Evolutionary conservation across 1,140 invertebrate genomes (phyloP).

Genomic region (Zophobas morio): DNA sequence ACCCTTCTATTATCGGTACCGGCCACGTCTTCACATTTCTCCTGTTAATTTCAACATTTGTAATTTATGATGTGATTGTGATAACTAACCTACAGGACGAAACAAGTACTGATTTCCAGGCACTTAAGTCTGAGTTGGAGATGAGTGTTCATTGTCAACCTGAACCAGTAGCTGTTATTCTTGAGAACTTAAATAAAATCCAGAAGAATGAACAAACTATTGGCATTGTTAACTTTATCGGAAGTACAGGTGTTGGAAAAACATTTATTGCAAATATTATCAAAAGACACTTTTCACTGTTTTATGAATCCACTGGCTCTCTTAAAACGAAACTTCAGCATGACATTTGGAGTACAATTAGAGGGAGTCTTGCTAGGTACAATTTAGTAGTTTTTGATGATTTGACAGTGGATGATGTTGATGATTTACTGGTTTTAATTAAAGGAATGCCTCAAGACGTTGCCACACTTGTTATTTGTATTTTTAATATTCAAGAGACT

Average conservation of each 20-base stretch:
- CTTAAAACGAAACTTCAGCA: not conserved
- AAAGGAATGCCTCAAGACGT: constrained; percentile 14
- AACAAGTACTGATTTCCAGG: not conserved
- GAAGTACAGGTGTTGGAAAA: constrained; percentile 38
- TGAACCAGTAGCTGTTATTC: constrained; percentile 4
- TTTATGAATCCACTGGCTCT: not conserved
- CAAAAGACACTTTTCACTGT: constrained; percentile 19
- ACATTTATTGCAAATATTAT: constrained; percentile 32
- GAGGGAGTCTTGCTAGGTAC: not conserved
- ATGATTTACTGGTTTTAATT: constrained; percentile 12
- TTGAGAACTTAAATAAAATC: constrained; percentile 13
- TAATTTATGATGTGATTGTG: constrained; percentile 13
- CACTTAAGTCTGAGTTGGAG: constrained; percentile 17
- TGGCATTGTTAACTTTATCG: constrained; percentile 8
- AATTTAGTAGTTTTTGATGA: constrained; percentile 29
- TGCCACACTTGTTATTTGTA: constrained; percentile 13
- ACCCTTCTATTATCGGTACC: not conserved
- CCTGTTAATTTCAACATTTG: not conserved
- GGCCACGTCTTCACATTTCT: constrained; percentile 11
- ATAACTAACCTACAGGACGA: not conserved
- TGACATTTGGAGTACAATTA: not conserved
- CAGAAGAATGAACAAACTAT: constrained; percentile 7
- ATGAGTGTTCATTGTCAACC: constrained; percentile 5
- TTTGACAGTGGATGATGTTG: constrained; percentile 19
- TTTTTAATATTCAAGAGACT: constrained; percentile 44